Conservation (phyloP, 2,113 vertebrate genomes). For the Ammodytes marinus region DNA sequence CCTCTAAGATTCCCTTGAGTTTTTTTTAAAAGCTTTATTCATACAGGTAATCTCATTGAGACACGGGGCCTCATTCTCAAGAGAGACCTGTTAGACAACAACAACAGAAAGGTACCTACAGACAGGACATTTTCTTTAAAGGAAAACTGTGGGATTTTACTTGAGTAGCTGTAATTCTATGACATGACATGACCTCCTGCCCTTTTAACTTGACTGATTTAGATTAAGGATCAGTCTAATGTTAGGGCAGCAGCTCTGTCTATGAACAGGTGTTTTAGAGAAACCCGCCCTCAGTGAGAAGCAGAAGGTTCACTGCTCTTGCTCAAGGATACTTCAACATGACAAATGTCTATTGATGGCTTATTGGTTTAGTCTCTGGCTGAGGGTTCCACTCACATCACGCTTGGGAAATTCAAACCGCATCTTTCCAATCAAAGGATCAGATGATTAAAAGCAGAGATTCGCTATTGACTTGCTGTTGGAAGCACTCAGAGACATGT, state of each 20-base stretch:
- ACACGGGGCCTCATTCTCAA: no score
- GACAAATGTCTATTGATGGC: slow-evolving; percentile 34
- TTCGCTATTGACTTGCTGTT: slow-evolving; percentile 69
- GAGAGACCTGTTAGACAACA: no score
- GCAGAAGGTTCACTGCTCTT: slow-evolving; percentile 7
- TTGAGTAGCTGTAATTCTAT: not conserved
- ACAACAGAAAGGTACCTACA: no score
- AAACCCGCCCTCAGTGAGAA: not conserved
- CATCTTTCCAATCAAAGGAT: slow-evolving; percentile 50
- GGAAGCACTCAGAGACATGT: slow-evolving; percentile 65
- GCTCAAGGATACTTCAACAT: slow-evolving; percentile 35
- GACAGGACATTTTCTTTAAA: no score
- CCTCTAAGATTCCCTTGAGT: not conserved
- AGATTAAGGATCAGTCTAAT: not conserved
- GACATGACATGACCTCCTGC: slow-evolving; percentile 2
- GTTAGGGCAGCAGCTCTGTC: not conserved
- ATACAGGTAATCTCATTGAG: no score
- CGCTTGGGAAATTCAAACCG: slow-evolving; percentile 30
- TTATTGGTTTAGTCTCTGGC: slow-evolving; percentile 29
- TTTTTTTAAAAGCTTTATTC: not conserved
- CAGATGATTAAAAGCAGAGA: slow-evolving; percentile 73
- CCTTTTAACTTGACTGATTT: slow-evolving; percentile 29
- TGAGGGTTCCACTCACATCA: not conserved
- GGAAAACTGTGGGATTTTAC: not conserved
- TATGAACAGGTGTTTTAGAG: no score